Evolutionary conservation across 2,113 vertebrate genomes (phyloP).

Genomic region (Riparia riparia): DNA sequence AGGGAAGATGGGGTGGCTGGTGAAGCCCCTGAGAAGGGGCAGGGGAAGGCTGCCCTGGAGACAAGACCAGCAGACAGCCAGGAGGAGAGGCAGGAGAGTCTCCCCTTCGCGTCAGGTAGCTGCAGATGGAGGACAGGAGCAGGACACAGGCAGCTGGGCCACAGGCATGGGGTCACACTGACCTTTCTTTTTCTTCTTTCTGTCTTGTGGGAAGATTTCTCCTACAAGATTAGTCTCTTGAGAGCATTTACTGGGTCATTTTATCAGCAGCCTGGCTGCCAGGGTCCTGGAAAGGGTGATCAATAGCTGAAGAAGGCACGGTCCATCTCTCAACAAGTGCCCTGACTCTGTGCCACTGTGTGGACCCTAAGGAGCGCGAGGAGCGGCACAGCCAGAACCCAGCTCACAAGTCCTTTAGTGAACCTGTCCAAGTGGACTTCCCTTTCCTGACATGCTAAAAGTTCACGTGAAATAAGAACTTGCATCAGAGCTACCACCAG

Average conservation of each 20-base stretch:
- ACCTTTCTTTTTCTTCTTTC: not conserved
- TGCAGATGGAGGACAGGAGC: not conserved
- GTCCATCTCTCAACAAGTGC: not conserved
- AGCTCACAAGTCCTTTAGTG: fast-evolving
- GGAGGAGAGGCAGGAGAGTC: fast-evolving
- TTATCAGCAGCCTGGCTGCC: not conserved
- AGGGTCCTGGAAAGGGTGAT: not conserved
- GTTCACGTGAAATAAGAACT: not conserved
- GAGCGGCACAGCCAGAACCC: not conserved
- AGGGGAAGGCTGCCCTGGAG: not conserved
- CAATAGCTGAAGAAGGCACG: not conserved
- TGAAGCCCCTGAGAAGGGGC: not conserved
- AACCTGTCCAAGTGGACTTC: not conserved
- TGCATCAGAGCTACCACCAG: not conserved
- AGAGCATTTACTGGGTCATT: not conserved
- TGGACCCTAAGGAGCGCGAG: fast-evolving
- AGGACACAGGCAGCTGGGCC: not conserved
- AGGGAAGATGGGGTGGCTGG: fast-evolving
- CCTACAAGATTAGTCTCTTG: not conserved
- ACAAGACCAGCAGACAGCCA: not conserved
- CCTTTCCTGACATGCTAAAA: not conserved
- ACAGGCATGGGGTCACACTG: not conserved
- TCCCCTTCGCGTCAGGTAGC: not conserved
- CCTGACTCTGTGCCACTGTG: not conserved
- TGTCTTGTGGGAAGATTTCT: not conserved